phyloP scores from a whole-genome alignment of 2,113 vertebrate genomes.

The Nanger granti region DNA sequence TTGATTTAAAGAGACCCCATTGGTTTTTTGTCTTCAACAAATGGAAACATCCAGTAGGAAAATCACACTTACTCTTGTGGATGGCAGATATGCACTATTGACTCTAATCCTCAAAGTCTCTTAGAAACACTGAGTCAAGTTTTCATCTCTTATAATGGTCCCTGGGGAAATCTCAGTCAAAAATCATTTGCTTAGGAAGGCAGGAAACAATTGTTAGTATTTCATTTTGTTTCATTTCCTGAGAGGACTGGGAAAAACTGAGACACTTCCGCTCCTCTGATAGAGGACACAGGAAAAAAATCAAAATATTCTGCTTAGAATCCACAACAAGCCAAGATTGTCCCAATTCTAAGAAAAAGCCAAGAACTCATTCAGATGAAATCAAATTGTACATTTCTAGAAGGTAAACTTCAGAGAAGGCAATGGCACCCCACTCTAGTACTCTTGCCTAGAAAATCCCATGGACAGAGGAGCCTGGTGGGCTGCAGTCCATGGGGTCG shows the following conservation, averaged over 20 bases:
- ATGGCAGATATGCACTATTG: constrained; percentile 31
- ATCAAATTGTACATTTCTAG: not conserved
- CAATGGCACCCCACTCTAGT: no score
- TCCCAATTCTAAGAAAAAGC: not conserved
- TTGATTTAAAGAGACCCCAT: constrained; percentile 67
- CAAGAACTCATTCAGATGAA: not conserved
- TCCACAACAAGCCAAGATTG: not conserved
- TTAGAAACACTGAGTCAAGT: not conserved
- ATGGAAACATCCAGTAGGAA: constrained; percentile 38
- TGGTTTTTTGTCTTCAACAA: constrained; percentile 53
- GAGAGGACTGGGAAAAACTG: constrained; percentile 8
- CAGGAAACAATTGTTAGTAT: constrained; percentile 17
- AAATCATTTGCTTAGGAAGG: not conserved
- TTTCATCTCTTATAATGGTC: not conserved
- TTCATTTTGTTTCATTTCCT: constrained; percentile 39
- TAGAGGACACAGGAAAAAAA: not conserved
- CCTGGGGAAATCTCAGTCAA: not conserved
- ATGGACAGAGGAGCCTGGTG: no score
- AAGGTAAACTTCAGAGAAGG: not conserved
- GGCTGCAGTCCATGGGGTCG: no score
- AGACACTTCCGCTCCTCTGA: not conserved
- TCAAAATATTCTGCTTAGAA: constrained; percentile 16
- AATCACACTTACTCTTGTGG: constrained; percentile 44
- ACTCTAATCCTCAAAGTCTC: not conserved
- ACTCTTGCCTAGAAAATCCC: no score